Conservation (phyloP, 35 echinoderm and acorn worm genomes). For the Ptychodera flava region DNA sequence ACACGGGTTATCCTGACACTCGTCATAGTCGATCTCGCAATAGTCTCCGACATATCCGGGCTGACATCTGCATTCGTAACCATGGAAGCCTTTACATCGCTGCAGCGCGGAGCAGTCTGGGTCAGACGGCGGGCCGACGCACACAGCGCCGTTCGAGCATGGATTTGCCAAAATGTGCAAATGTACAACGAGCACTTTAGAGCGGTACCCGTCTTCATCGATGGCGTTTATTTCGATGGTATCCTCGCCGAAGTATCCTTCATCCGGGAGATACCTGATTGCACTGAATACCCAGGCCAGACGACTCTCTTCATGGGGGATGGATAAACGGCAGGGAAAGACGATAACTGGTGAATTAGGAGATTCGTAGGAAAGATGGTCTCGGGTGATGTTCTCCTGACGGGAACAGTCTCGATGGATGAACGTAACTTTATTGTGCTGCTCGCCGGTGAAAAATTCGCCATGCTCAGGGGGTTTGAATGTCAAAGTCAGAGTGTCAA, state of each 20-base stretch:
- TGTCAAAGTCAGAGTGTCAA: background rate
- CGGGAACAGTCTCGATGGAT: background rate
- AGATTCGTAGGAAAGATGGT: background rate
- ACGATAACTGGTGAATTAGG: background rate
- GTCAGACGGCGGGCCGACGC: background rate
- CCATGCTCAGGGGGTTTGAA: background rate
- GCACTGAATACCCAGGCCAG: background rate
- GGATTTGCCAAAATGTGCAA: background rate
- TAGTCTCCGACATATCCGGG: background rate
- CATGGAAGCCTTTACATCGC: background rate
- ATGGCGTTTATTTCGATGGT: background rate
- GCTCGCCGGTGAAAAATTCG: background rate
- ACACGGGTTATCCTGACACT: background rate
- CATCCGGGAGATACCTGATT: background rate
- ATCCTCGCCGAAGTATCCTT: background rate
- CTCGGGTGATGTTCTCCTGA: background rate
- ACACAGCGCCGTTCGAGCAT: background rate
- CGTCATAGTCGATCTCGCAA: background rate
- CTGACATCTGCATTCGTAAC: background rate
- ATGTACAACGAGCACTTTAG: background rate
- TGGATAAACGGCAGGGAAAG: background rate
- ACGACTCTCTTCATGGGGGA: background rate
- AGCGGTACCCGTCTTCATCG: background rate
- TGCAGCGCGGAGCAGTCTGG: background rate
- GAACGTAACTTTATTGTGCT: background rate